Evolutionary conservation across 1,140 invertebrate genomes (phyloP).

Genomic region (Zaprionus africanus): DNA sequence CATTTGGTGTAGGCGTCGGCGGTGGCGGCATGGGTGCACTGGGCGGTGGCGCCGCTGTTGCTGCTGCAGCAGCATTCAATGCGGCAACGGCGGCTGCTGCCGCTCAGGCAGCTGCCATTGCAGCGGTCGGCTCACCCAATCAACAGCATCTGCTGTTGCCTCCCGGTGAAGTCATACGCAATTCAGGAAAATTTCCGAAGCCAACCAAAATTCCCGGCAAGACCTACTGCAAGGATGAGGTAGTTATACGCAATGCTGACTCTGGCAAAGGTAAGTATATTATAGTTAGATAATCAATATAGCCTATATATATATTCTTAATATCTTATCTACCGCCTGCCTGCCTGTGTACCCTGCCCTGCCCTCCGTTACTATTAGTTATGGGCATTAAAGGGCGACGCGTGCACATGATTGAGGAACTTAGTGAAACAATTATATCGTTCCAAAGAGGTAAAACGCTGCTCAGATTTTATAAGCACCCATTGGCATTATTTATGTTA

Average conservation of each 20-base stretch:
- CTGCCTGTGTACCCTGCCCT: background rate
- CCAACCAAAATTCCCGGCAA: constrained; percentile 95
- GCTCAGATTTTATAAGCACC: constrained; percentile 5
- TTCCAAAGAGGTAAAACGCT: constrained; percentile 96
- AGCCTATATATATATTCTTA: background rate
- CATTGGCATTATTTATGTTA: constrained; percentile 9
- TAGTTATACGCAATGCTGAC: constrained; percentile 96
- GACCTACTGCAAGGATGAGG: constrained; percentile 96
- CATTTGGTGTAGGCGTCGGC: constrained; percentile 74
- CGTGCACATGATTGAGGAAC: constrained; percentile 98
- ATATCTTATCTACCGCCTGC: constrained; percentile 23
- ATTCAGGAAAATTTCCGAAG: constrained; percentile 93
- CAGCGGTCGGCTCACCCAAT: constrained; percentile 76
- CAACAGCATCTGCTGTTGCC: constrained; percentile 86
- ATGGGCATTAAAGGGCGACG: constrained; percentile 99
- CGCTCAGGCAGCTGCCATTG: constrained; percentile 77
- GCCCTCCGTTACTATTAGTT: constrained; percentile 86
- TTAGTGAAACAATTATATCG: constrained; percentile 98
- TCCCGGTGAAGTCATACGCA: constrained; percentile 93
- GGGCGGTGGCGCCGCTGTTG: constrained; percentile 40
- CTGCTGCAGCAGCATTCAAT: constrained; percentile 66
- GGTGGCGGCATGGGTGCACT: constrained; percentile 46
- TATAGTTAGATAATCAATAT: background rate
- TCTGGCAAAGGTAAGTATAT: constrained; percentile 94
- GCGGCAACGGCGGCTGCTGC: constrained; percentile 69